These are phyloP conservation scores for Mylabris phalerata DNA, from an alignment of 1,140 invertebrate genomes.

Conservation along the genomic window DNA sequence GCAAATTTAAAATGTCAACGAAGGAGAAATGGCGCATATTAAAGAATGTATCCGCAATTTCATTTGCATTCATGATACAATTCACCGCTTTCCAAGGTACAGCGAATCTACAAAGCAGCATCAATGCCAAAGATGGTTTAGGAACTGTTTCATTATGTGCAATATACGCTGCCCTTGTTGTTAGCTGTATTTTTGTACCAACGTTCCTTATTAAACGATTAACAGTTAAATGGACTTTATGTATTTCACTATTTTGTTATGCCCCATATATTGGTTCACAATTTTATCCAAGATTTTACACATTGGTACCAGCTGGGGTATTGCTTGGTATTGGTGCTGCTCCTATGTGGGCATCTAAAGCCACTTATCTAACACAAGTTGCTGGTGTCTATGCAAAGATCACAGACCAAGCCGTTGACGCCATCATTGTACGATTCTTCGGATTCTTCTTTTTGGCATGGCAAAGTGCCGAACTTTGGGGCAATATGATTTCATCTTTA, in stretches of 20 bases:
- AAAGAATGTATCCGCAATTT: conserved; percentile 81
- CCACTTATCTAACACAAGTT: conserved; percentile 89
- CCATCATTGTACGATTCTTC: conserved; percentile 91
- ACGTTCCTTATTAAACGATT: conserved; percentile 81
- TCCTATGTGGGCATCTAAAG: conserved; percentile 94
- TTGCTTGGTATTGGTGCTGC: conserved; percentile 85
- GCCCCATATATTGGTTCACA: conserved; percentile 89
- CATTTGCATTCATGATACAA: conserved; percentile 84
- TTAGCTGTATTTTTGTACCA: conserved; percentile 90
- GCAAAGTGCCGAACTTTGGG: conserved; percentile 92
- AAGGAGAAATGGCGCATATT: conserved; percentile 80
- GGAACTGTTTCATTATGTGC: conserved; percentile 78
- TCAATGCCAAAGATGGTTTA: conserved; percentile 74
- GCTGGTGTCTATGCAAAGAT: conserved; percentile 83
- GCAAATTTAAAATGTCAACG: conserved; percentile 68
- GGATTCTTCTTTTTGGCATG: conserved; percentile 97
- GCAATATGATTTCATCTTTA: conserved; percentile 92
- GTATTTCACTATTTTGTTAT: conserved; percentile 85
- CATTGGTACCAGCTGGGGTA: conserved; percentile 86
- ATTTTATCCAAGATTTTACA: conserved; percentile 84
- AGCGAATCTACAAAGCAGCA: conserved; percentile 82
- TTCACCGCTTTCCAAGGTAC: conserved; percentile 89
- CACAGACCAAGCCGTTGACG: conserved; percentile 79
- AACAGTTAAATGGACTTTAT: conserved; percentile 93
- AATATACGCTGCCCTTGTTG: conserved; percentile 80